phyloP scores from a whole-genome alignment of 2,888 invertebrate genomes.

The Iselma pallidipennis region DNA sequence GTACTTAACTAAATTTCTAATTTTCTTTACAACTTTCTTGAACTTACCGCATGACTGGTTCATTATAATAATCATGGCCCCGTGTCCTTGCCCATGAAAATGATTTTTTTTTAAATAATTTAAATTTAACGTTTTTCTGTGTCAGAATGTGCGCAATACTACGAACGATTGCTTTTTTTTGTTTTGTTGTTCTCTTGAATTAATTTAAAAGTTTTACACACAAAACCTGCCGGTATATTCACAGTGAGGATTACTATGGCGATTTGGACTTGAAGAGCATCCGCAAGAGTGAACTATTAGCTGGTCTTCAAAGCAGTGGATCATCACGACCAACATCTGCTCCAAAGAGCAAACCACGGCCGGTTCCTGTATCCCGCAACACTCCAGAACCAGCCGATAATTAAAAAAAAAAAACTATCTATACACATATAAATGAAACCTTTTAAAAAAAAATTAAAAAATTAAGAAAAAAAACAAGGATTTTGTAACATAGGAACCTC shows the following conservation, averaged over 20 bases:
- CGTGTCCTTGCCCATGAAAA: background rate
- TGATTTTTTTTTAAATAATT: background rate
- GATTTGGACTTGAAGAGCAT: constrained; percentile 93
- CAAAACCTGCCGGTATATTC: constrained; percentile 48
- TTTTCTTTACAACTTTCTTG: background rate
- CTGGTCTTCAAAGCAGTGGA: constrained; percentile 72
- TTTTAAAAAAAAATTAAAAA: constrained; percentile 23
- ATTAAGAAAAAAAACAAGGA: constrained; percentile 3
- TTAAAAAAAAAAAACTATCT: constrained; percentile 34
- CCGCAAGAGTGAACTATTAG: constrained; percentile 89
- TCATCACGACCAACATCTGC: constrained; percentile 53
- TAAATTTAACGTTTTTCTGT: background rate
- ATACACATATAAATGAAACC: too few relatives aligned
- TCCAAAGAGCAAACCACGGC: constrained; percentile 54
- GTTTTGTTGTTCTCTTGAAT: background rate
- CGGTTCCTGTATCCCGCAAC: constrained; percentile 52
- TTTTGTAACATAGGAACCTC: constrained; percentile 2
- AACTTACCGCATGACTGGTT: background rate
- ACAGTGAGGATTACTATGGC: constrained; percentile 96
- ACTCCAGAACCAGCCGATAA: constrained; percentile 50
- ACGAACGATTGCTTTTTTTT: background rate
- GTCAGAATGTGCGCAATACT: background rate
- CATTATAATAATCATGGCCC: background rate
- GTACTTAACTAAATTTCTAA: background rate
- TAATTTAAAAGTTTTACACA: background rate